Conservation (phyloP, 2,797 vertebrate genomes). For the Periophthalmus magnuspinnatus region DNA sequence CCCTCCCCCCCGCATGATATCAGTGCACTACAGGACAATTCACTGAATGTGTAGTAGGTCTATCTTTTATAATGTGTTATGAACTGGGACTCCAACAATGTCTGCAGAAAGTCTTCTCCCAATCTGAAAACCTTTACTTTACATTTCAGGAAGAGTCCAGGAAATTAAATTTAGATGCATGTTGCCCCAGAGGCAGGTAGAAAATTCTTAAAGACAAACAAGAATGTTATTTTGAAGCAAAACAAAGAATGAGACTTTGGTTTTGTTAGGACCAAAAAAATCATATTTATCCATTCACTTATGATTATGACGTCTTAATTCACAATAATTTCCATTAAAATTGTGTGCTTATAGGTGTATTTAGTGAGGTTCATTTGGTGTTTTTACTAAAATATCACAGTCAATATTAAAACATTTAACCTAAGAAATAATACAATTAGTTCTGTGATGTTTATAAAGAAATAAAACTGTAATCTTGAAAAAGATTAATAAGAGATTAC, state of each 20-base stretch:
- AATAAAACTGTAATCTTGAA: neutral
- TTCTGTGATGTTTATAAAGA: neutral
- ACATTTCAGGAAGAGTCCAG: constrained; percentile 2
- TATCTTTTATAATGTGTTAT: too few species aligned
- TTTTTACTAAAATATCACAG: neutral
- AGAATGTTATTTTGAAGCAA: neutral
- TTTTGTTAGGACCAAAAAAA: neutral
- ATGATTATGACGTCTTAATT: too few species aligned
- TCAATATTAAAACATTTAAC: neutral
- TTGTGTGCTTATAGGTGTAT: neutral
- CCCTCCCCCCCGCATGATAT: too few species aligned
- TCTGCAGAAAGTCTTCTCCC: neutral
- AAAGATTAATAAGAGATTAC: constrained; percentile 50
- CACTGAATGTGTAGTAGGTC: too few species aligned
- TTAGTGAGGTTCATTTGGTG: neutral
- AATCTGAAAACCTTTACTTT: too few species aligned
- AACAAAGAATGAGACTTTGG: neutral
- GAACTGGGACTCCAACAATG: neutral
- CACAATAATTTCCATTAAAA: neutral
- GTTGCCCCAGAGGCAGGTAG: neutral
- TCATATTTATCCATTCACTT: neutral
- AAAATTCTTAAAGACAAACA: constrained; percentile 1
- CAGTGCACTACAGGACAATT: too few species aligned
- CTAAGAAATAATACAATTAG: neutral
- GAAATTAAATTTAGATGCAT: neutral